These are phyloP conservation scores for Aphelocoma californica DNA, from an alignment of 2,797 vertebrate genomes.

Conservation along the genomic window DNA sequence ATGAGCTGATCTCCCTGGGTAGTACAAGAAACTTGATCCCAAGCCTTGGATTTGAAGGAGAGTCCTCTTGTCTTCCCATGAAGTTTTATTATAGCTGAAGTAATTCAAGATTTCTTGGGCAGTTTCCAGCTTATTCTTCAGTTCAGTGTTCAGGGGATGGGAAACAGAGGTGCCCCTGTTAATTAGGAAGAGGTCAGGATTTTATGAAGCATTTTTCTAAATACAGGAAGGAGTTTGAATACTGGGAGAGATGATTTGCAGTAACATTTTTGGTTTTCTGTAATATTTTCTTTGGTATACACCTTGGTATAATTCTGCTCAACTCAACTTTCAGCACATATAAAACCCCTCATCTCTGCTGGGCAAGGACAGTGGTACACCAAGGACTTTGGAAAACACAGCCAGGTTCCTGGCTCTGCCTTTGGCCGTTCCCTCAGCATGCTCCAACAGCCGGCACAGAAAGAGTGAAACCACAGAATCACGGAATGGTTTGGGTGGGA, in stretches of 20 bases:
- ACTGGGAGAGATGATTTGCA: not conserved
- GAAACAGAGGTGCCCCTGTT: not conserved
- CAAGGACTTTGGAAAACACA: not conserved
- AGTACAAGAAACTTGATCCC: not conserved
- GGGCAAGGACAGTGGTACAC: not conserved
- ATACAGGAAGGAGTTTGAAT: not conserved
- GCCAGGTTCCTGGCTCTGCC: not conserved
- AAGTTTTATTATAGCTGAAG: not conserved
- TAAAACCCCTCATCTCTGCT: not conserved
- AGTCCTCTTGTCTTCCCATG: not conserved
- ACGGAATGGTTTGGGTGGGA: not conserved
- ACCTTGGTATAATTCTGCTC: not conserved
- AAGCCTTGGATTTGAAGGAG: not conserved
- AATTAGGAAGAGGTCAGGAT: not conserved
- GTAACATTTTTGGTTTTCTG: not conserved
- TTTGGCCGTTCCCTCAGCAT: not conserved
- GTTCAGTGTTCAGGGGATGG: not conserved
- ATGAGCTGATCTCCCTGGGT: not conserved
- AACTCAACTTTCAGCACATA: not conserved
- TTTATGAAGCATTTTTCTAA: not conserved
- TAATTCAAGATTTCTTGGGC: not conserved
- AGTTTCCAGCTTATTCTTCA: not conserved
- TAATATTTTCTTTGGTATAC: not conserved
- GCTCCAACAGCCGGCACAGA: fast-evolving
- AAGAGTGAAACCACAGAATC: not conserved